phyloP scores from a whole-genome alignment of 2,113 vertebrate genomes.

The Ivindomyrus marchei region DNA sequence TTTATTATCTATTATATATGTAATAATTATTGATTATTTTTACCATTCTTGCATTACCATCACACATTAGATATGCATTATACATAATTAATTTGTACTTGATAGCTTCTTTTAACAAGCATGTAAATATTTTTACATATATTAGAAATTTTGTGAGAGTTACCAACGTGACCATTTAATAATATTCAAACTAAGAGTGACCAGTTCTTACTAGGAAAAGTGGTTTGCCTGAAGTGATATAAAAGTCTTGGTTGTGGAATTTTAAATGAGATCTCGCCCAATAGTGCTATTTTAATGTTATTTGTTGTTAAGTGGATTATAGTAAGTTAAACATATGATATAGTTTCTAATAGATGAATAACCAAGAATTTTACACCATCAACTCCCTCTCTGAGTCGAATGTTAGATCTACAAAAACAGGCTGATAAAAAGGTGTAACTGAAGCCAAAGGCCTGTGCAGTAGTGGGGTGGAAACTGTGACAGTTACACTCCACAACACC shows the following conservation, averaged over 20 bases:
- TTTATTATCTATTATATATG: neutral
- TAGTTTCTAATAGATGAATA: neutral
- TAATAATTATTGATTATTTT: neutral
- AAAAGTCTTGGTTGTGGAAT: conserved; percentile 19
- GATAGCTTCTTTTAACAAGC: neutral
- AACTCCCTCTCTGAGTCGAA: neutral
- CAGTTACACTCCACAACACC: conserved; percentile 55
- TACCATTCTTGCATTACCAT: neutral
- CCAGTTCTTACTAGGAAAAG: neutral
- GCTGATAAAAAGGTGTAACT: neutral
- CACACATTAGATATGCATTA: neutral
- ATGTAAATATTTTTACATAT: neutral
- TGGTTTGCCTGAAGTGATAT: neutral
- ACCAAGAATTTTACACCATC: conserved; percentile 24
- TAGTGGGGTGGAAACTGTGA: conserved; percentile 28
- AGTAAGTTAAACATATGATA: neutral
- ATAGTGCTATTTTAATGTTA: neutral
- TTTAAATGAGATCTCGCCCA: neutral
- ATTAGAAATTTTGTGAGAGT: neutral
- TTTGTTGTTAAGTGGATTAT: neutral
- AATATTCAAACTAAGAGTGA: conserved; percentile 4
- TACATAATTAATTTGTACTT: neutral
- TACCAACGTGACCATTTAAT: neutral
- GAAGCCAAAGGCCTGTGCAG: conserved; percentile 14
- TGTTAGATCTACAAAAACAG: conserved; percentile 1